Evolutionary conservation across 2,113 vertebrate genomes (phyloP), one percentile per base, ranked within the genome.

Genomic region (Amphiprion ocellaris): DNA sequence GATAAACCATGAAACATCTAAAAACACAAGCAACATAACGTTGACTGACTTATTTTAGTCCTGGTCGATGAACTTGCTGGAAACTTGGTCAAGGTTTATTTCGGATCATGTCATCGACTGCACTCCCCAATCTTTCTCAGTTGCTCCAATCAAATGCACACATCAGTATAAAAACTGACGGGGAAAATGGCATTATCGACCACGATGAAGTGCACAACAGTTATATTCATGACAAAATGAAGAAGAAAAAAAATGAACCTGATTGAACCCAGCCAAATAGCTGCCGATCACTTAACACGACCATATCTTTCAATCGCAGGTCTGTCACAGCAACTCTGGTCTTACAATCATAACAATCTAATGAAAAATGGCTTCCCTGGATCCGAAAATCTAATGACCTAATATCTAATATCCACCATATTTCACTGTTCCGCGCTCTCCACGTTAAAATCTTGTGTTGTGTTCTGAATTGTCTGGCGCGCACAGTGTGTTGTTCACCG

Each of bases 361-460:
- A 84, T 93, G 81, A 92, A 93, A 90, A 90, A 93, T 93, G 92
- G 92, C 90, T 91, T 84, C 92, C 89, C 28, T 39, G 11, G 53
- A 83, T 82, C 71, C 24, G 79, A 89, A 85, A 89, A 87, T 91
- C 76, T 70, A 88, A 90, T 85, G 90, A 91, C 85, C 83, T 87
- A 83, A 89, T 83, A 90, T 87, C 76, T 69, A 71, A 81, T 76
- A 89, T 69, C 80, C 81, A 86, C 87, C 86, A 76, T 85, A 74
- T 84, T 81, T 65, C 69, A 66, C 5, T 44, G 56, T 24, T 69
- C 70, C 37, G 16, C 24, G 71, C n/a, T 70, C n/a, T 69, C 15
- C 65, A 37, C 6, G 84, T 72, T 74, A 77, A 81, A 79, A 61
- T 14, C 50, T 10, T 19, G 4, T 4, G 3, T 9, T 14, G 23